A percentile compares a stretch with the other conserved stretches of the same genome.
phyloP scores from a whole-genome alignment of 2,888 invertebrate genomes.

The Philereme transversata region DNA sequence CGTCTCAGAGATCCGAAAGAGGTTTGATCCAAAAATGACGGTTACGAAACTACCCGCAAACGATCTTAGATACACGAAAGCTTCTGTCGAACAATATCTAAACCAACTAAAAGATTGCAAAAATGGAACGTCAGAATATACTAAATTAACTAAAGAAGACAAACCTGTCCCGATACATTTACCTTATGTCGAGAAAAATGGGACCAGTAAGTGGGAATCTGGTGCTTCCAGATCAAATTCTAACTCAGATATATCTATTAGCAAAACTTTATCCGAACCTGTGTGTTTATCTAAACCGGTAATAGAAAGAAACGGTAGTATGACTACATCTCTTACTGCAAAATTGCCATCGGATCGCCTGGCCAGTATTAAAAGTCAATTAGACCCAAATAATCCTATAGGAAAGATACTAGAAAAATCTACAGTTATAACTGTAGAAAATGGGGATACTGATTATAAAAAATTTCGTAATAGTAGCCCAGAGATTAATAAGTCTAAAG shows the following conservation, averaged over 20 bases:
- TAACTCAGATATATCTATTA: conserved; percentile 72
- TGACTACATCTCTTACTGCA: conserved; percentile 67
- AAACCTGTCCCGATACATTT: conserved; percentile 76
- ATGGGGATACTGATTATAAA: conserved; percentile 62
- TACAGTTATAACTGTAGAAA: conserved; percentile 76
- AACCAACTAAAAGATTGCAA: conserved; percentile 74
- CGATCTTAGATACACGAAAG: conserved; percentile 64
- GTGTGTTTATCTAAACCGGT: conserved; percentile 65
- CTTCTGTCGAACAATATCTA: conserved; percentile 67
- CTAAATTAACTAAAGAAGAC: conserved; percentile 70
- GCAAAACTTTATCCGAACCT: conserved; percentile 76
- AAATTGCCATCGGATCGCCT: conserved; percentile 72
- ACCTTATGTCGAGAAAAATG: conserved; percentile 72
- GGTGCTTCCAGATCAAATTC: conserved; percentile 69
- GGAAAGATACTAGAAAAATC: conserved; percentile 81
- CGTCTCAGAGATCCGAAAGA: conserved; percentile 84
- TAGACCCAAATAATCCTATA: conserved; percentile 80
- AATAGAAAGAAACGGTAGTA: conserved; percentile 58
- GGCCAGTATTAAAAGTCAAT: conserved; percentile 76
- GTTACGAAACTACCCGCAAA: conserved; percentile 77
- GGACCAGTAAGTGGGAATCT: conserved; percentile 63
- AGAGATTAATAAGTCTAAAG: conserved; percentile 55
- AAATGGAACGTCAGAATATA: conserved; percentile 68
- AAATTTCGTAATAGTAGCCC: conserved; percentile 29
- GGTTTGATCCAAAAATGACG: conserved; percentile 81